Evolutionary conservation across 2,113 vertebrate species (phyloP), one percentile per base, ranked within the genome.

Genomic region (Chrysochloris asiatica): DNA sequence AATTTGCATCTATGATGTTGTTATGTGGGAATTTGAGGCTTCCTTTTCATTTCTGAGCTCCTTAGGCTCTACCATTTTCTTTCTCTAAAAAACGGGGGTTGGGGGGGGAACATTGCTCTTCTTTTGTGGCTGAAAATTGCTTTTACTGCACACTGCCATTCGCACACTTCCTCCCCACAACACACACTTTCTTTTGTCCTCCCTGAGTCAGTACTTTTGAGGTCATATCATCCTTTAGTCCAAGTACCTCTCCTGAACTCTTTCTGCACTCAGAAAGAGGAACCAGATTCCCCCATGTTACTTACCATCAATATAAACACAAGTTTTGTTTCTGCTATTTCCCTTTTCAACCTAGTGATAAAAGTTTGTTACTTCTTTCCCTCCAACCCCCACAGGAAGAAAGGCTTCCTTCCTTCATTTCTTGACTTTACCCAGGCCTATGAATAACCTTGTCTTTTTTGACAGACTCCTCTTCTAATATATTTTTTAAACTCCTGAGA

Each of bases 291-390:
- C 48, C 86, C 76, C 85, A 45, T 86, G 79, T 92, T 90, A 85
- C 85, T 95, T 95, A 85, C 69, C 87, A 86, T 94, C 52, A 91
- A 45, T 87, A 94, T 77, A 90, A 94, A 93, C 92, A 94, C 65
- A 75, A 93, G 69, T 95, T 95, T 89, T 95, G 83, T 94, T 96
- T 93, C 87, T 95, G 89, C 87, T 91, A 91, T 95, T 95, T 97
- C 90, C 92, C 80, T 82, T 97, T 96, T 95, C 84, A 93, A 43
- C 28, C 21, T 86, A 90, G 90, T 26, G 54, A 85, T 92, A 88
- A 95, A 59, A 91, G 65, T 89, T 87, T 72, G 69, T 85, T 26
- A 54, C 79, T 77, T 36, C 47, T 79, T 43, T 86, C 33, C 17
- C 26, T 52, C 77, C 88, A 77, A 45, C 41, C 24, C 59, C 13